Percentiles rank a stretch among this genome's conserved stretches.
Conservation (phyloP, 2,888 invertebrate species). For the Xanthorhoe spadicearia region DNA sequence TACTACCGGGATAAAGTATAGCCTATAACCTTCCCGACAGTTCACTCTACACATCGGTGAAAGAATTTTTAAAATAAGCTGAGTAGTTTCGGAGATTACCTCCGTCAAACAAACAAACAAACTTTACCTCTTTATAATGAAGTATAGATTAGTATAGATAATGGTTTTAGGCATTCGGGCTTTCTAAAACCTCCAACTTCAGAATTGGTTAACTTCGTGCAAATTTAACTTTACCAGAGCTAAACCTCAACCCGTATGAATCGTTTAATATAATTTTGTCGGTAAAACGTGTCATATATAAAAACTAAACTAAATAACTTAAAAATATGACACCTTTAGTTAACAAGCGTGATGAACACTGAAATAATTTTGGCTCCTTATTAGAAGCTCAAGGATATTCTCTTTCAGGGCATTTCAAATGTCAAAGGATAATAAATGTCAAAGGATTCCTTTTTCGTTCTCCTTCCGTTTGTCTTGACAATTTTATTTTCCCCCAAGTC, state of each 20-base stretch:
- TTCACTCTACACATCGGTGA: too few species aligned
- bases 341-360: slow-evolving; percentile 18
- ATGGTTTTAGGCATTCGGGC: too few species aligned
- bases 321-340: slow-evolving; percentile 15
- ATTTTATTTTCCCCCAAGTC: not conserved
- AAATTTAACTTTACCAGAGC: too few species aligned
- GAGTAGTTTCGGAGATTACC: too few species aligned
- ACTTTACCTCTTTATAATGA: too few species aligned
- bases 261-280: not conserved
- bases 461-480: not conserved
- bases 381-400: slow-evolving; percentile 25
- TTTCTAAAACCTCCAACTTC: too few species aligned
- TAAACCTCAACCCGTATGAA: not conserved
- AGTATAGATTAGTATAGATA: too few species aligned
- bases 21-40: too few species aligned
- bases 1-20: too few species aligned
- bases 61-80: too few species aligned
- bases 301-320: not conserved
- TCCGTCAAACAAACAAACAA: too few species aligned
- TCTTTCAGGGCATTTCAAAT: slow-evolving; percentile 13
- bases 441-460: slow-evolving; percentile 5
- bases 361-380: slow-evolving; percentile 16
- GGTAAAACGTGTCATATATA: not conserved
- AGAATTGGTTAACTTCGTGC: not conserved
- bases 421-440: slow-evolving; percentile 19